Conservation (phyloP, 1,140 invertebrate species). For the Andricus grossulariae region DNA sequence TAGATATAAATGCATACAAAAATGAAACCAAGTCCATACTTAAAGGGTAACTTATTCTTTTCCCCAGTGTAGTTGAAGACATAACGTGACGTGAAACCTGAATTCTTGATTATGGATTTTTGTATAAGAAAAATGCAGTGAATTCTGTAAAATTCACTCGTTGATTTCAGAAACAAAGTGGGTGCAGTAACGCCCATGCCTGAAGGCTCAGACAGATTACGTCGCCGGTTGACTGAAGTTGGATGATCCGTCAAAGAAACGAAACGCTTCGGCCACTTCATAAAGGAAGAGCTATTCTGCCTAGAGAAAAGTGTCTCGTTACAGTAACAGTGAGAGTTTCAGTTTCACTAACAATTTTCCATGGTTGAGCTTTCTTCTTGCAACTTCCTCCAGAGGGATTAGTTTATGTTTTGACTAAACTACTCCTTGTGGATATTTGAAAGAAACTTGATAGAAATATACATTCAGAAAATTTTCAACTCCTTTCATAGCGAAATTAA, state of each 20-base stretch:
- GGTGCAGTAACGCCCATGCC: conserved; percentile 45
- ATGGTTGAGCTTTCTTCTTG: not conserved
- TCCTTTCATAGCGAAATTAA: no score
- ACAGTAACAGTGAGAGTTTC: not conserved
- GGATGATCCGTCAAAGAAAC: conserved; percentile 65
- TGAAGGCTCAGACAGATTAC: conserved; percentile 60
- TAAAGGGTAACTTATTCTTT: no score
- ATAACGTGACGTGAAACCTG: no score
- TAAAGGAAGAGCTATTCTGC: conserved; percentile 24
- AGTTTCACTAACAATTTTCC: not conserved
- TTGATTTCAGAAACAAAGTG: conserved; percentile 51
- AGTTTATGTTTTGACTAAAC: no score
- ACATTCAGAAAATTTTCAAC: no score
- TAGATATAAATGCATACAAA: no score
- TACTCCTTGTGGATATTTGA: no score
- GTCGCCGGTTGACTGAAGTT: conserved; percentile 54
- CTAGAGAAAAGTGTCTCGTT: not conserved
- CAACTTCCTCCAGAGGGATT: not conserved
- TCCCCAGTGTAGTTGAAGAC: no score
- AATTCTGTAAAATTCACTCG: conserved; percentile 15
- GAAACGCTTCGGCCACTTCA: conserved; percentile 46
- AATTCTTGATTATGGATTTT: not conserved
- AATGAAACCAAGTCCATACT: no score
- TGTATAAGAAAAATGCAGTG: not conserved
- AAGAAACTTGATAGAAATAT: no score